A percentile compares a stretch with the other conserved stretches of the same genome.
These are phyloP conservation scores for Tympanuchus pallidicinctus DNA, from an alignment of 2,113 vertebrate genomes.

Conservation along the genomic window DNA sequence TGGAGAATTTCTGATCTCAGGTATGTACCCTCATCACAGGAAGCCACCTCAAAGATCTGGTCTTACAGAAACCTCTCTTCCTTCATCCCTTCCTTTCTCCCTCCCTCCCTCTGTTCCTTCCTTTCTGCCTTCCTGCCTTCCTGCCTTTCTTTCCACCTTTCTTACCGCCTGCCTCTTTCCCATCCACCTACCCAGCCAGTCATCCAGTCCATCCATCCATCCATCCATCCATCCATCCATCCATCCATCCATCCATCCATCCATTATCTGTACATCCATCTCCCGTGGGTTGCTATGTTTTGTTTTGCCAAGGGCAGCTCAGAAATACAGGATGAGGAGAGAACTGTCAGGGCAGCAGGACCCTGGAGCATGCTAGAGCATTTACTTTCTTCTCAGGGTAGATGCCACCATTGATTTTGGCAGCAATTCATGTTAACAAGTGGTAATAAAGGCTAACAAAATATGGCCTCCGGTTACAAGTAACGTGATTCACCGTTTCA, in stretches of 20 bases:
- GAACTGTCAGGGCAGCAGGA: neutral
- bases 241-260: neutral
- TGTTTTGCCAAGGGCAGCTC: neutral
- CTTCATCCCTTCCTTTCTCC: too few relatives aligned
- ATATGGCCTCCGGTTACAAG: slow-evolving; percentile 35
- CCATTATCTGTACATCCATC: neutral
- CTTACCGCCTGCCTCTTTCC: neutral
- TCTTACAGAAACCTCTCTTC: neutral
- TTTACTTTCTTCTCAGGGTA: neutral
- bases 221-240: neutral
- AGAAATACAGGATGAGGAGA: neutral
- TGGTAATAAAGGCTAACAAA: neutral
- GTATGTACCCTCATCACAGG: accelerated
- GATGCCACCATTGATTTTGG: neutral
- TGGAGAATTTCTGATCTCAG: neutral
- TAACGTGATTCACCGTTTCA: neutral
- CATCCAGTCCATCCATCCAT: neutral
- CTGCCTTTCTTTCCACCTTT: too few relatives aligned
- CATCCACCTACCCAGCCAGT: neutral
- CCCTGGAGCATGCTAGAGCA: neutral
- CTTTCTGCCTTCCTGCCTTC: too few relatives aligned
- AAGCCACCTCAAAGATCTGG: neutral
- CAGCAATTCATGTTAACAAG: neutral
- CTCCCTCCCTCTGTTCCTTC: too few relatives aligned
- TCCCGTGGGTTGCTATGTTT: neutral